Evolutionary conservation across 2,113 vertebrate genomes (phyloP).

Genomic region (Tragelaphus scriptus): DNA sequence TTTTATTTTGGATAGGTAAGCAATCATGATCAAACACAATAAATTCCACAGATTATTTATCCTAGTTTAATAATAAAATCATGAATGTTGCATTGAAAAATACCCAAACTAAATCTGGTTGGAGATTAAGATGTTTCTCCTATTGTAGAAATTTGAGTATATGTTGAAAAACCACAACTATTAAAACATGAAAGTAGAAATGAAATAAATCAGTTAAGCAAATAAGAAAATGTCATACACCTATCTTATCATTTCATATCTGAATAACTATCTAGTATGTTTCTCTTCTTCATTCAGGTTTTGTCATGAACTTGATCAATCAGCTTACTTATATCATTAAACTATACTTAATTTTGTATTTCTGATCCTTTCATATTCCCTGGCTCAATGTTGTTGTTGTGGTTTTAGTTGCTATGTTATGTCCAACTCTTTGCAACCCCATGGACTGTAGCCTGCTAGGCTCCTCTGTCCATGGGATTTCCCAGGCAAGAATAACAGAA

Average conservation of each 20-base stretch:
- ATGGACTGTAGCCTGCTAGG: neutral
- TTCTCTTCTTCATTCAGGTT: neutral
- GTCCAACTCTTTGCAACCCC: neutral
- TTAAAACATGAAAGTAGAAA: neutral
- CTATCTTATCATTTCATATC: neutral
- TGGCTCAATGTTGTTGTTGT: neutral
- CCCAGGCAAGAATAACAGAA: neutral
- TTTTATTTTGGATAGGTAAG: neutral
- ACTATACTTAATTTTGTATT: neutral
- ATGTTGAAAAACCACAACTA: neutral
- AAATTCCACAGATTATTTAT: neutral
- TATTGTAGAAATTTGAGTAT: neutral
- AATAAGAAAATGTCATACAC: neutral
- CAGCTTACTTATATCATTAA: neutral
- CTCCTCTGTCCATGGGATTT: neutral
- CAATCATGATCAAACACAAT: neutral
- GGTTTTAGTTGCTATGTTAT: neutral
- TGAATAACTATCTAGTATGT: neutral
- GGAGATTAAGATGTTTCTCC: neutral
- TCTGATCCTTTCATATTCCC: neutral
- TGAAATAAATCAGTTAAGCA: neutral
- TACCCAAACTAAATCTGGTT: neutral
- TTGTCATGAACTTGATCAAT: neutral
- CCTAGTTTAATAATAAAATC: neutral
- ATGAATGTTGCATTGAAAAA: neutral